phyloP scores from a whole-genome alignment of 2,888 invertebrate species.

The Pseudolycoriella hygida region DNA sequence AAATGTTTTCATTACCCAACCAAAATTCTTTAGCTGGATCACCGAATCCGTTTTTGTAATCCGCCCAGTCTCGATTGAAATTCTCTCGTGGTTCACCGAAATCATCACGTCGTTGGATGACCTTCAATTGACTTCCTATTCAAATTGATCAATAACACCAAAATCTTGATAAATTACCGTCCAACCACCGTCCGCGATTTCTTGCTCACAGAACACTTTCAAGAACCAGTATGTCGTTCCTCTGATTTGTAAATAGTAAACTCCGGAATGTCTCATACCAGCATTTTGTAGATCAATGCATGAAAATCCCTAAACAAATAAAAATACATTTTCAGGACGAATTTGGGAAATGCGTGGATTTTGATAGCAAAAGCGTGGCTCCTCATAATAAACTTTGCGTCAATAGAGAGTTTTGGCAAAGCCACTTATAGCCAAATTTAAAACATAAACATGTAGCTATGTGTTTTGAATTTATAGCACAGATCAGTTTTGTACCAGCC shows the following conservation, averaged over 20 bases:
- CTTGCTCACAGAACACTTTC: conserved; percentile 81
- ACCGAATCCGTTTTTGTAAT: conserved; percentile 85
- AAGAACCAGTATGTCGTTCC: conserved; percentile 88
- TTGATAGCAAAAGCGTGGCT: no score
- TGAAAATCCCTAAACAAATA: conserved; percentile 56
- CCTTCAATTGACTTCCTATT: no score
- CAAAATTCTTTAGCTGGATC: conserved; percentile 81
- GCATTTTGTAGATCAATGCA: conserved; percentile 72
- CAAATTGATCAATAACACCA: no score
- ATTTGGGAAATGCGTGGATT: no score
- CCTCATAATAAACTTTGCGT: no score
- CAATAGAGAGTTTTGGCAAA: no score
- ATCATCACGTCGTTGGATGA: conserved; percentile 78
- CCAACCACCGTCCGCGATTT: conserved; percentile 80
- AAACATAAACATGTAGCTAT: no score
- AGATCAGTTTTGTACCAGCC: no score
- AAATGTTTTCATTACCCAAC: conserved; percentile 86
- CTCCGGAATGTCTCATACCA: conserved; percentile 73
- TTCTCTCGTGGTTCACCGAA: conserved; percentile 75
- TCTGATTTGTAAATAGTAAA: conserved; percentile 76
- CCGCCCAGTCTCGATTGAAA: conserved; percentile 82
- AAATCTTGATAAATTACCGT: conserved; percentile 47
- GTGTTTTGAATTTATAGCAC: no score
- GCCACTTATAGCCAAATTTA: no score
- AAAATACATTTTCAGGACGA: no score